Evolutionary conservation across 2,113 vertebrate genomes (phyloP).

Genomic region (Formicarius rufipectus): DNA sequence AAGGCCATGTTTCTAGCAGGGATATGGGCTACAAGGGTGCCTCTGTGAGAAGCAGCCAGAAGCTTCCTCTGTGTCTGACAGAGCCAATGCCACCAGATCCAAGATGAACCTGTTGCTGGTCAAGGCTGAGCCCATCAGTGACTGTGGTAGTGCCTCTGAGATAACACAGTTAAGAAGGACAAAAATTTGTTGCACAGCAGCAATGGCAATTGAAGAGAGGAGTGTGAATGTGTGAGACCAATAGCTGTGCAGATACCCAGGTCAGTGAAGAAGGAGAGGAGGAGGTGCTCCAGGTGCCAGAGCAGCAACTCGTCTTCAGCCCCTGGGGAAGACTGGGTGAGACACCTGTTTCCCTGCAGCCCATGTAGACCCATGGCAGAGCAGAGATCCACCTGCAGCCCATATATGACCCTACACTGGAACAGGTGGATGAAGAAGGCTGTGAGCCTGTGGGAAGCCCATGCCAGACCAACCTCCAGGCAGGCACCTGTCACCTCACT

Average conservation of each 20-base stretch:
- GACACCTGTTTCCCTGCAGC: background rate
- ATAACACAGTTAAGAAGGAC: background rate
- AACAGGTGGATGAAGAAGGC: background rate
- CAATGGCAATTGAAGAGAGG: background rate
- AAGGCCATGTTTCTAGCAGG: rapidly evolving
- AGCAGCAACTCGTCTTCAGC: background rate
- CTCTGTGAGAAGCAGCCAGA: background rate
- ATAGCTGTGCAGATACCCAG: rapidly evolving
- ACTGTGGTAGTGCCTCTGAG: background rate
- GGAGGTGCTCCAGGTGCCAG: background rate
- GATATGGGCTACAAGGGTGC: background rate
- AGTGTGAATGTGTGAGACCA: background rate
- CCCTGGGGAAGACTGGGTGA: background rate
- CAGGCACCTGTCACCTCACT: background rate
- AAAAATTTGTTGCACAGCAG: rapidly evolving
- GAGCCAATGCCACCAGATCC: background rate
- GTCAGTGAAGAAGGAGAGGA: background rate
- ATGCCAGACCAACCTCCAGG: background rate
- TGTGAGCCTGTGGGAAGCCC: background rate
- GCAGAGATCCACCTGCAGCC: background rate
- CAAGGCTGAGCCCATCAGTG: rapidly evolving
- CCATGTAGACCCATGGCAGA: background rate
- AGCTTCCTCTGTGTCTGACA: too few relatives aligned
- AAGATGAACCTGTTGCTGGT: rapidly evolving
- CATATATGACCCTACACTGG: rapidly evolving